A percentile compares a stretch with the other conserved stretches of the same genome.
Evolutionary conservation across 2,113 vertebrate genomes (phyloP).

Genomic region (Miniopterus natalensis): DNA sequence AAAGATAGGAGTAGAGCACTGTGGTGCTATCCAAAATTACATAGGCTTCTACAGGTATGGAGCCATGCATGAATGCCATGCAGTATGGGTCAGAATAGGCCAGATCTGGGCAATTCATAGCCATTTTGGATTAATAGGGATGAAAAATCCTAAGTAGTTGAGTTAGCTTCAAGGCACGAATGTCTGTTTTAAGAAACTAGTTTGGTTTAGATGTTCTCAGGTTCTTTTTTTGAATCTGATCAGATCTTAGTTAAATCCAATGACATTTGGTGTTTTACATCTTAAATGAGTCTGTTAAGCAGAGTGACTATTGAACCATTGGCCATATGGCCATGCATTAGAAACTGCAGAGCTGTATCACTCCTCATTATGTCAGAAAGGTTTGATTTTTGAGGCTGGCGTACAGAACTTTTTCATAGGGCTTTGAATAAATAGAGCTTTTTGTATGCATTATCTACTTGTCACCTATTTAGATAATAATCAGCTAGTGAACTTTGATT

Average conservation of each 20-base stretch:
- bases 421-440: neutral
- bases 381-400: neutral
- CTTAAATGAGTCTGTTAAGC: neutral
- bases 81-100: neutral
- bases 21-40: neutral
- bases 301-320: neutral
- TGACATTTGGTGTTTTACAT: neutral
- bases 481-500: conserved; percentile 2
- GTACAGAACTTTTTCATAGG: neutral
- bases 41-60: neutral
- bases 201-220: neutral
- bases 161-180: neutral
- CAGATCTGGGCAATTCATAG: neutral
- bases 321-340: neutral
- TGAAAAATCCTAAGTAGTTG: neutral
- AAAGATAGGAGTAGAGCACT: neutral
- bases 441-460: neutral
- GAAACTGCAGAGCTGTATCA: neutral
- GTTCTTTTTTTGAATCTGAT: neutral
- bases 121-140: neutral
- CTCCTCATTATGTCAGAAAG: neutral
- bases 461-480: neutral
- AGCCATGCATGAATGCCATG: neutral
- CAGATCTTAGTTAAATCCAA: conserved; percentile 8
- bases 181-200: neutral